phyloP scores from a whole-genome alignment of 2,888 invertebrate species.

The Apocheima hispidaria region DNA sequence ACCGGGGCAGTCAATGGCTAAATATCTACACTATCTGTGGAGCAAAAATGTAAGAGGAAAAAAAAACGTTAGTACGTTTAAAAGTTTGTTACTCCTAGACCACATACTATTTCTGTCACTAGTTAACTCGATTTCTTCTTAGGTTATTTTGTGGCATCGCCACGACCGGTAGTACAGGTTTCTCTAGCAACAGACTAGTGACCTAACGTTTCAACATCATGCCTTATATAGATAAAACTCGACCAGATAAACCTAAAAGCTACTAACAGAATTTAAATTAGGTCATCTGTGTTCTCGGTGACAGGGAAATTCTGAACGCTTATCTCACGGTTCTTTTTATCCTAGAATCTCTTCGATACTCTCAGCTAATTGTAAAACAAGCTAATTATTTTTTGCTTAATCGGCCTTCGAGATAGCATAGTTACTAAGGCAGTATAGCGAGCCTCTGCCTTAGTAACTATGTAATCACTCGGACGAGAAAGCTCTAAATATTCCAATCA shows the following conservation, averaged over 20 bases:
- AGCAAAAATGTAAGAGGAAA: no score
- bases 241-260: slow-evolving; percentile 42
- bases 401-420: no score
- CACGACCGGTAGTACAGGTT: slow-evolving; percentile 63
- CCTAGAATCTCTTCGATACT: neutral
- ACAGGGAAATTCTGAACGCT: slow-evolving; percentile 17
- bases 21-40: no score
- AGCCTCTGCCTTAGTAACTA: no score
- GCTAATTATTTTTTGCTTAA: no score
- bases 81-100: slow-evolving; percentile 42
- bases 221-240: slow-evolving; percentile 46
- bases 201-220: slow-evolving; percentile 43
- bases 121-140: slow-evolving; percentile 49
- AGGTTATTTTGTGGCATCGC: slow-evolving; percentile 49
- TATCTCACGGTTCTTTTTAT: slow-evolving; percentile 17
- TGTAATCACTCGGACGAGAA: no score
- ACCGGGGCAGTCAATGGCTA: no score
- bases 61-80: neutral
- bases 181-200: slow-evolving; percentile 45
- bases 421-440: no score
- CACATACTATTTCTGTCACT: slow-evolving; percentile 47
- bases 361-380: no score
- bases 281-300: slow-evolving; percentile 43
- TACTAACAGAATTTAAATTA: slow-evolving; percentile 48
- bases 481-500: no score